Conservation (phyloP, 2,888 invertebrate species). For the Bugulina stolonifera region DNA sequence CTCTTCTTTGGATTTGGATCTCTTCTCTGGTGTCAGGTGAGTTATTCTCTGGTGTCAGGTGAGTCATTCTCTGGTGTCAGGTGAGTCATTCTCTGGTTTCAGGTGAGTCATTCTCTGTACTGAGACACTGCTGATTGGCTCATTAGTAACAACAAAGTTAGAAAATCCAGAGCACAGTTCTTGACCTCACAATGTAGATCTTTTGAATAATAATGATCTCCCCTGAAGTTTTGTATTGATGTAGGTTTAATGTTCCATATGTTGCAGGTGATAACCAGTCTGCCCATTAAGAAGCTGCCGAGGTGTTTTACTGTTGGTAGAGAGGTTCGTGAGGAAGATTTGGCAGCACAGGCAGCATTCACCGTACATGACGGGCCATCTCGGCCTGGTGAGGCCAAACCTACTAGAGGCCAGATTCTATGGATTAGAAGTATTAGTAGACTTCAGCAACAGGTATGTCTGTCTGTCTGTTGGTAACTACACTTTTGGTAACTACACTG, state of each 20-base stretch:
- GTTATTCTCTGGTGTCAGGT: no score
- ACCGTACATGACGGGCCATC: slow-evolving; percentile 7
- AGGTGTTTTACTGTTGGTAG: neutral
- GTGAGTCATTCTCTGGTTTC: no score
- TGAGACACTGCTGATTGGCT: no score
- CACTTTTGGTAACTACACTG: no score
- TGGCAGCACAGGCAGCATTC: slow-evolving; percentile 8
- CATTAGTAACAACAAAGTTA: no score
- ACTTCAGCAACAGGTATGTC: slow-evolving; percentile 59
- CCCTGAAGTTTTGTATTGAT: no score
- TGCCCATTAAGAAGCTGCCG: slow-evolving; percentile 93
- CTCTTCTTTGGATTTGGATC: slow-evolving; percentile 93
- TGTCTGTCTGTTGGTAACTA: neutral
- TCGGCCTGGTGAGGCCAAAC: neutral
- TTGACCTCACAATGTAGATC: no score
- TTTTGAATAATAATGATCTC: no score
- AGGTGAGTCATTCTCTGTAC: no score
- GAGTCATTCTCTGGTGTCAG: no score
- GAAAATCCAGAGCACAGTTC: no score
- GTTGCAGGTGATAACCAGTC: slow-evolving; percentile 80
- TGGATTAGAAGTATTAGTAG: slow-evolving; percentile 97
- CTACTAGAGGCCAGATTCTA: slow-evolving; percentile 79
- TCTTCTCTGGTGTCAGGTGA: slow-evolving; percentile 77
- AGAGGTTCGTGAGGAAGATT: slow-evolving; percentile 21
- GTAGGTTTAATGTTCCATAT: neutral